Base-by-base conservation (phyloP, 2,113 vertebrate genomes). In the Blennius ocellaris region DNA sequence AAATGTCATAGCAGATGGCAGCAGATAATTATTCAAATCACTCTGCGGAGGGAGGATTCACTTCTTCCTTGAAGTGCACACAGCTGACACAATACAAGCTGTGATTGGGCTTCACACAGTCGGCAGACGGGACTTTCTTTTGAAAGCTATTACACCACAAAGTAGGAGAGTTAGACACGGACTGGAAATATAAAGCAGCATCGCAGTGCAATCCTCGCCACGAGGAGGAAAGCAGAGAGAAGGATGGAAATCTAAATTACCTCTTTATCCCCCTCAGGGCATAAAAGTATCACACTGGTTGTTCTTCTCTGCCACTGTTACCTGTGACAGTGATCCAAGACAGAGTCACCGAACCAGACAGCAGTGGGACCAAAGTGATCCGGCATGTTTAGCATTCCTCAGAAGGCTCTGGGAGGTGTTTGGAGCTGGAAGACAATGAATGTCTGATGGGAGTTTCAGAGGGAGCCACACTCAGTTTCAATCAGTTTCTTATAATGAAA, bases 401-500 rank as follows among this genome's bases (percentile, higher is more conserved):
- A n/a, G 63, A 56, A 57, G 54, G 53, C 67, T 30, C 73, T n/a
- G 63, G 45, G 17, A 61, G 45, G n/a, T 56, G 55, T 62, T 53
- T 30, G 17, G 57, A 69, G 58, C 54, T 44, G 14, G 7, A 64
- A 76, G 57, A 74, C 70, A 84, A 80, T 74, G 39, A 56, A 49
- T 75, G 59, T 4, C 49, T 72, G 67, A 82, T 71, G 61, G 52
- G 38, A 30, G 43, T 73, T 86, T 76, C 70, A 74, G 36, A 54
- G 47, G 65, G 61, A 71, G 47, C 40, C 38, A 12, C 50, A 17
- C 67, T 81, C 50, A 39, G 36, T 78, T 82, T 84, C 67, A 84
- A 84, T 81, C 76, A 83, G 71, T 69, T 51, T 82, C 81, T 81
- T 65, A 67, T 47, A 71, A 74, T 6, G 0, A 66, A 79, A 69